Conservation (phyloP, 2,113 vertebrate species). For the Micronisus gabar region DNA sequence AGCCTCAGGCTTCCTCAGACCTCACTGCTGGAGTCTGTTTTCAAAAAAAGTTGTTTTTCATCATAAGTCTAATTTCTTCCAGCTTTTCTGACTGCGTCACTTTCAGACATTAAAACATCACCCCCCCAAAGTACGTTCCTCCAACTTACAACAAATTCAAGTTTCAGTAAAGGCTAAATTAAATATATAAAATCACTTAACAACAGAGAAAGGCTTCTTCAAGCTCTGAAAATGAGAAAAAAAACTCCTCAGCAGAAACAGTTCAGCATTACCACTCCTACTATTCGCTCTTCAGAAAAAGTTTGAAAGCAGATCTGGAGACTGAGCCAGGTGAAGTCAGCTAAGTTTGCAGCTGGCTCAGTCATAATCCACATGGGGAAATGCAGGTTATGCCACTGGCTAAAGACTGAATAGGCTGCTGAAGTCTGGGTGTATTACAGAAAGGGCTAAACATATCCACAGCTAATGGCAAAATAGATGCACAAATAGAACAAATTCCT, state of each 20-base stretch:
- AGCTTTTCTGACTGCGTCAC: not conserved
- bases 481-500: not conserved
- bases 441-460: not conserved
- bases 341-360: not conserved
- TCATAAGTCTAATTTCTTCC: conserved; percentile 8
- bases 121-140: not conserved
- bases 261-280: not conserved
- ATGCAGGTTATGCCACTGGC: not conserved
- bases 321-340: not conserved
- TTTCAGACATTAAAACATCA: not conserved
- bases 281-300: not conserved
- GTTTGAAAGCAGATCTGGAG: not conserved
- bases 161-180: not conserved
- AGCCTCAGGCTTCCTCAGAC: not conserved
- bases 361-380: not conserved
- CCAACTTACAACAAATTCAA: not conserved
- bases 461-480: not conserved
- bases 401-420: not conserved
- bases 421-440: not conserved
- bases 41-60: not conserved
- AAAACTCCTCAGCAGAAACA: not conserved
- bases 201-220: not conserved
- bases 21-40: not conserved
- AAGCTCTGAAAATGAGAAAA: not conserved
- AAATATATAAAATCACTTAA: not conserved